phyloP scores from a whole-genome alignment of 2,113 vertebrate species.

The Semnornis frantzii region DNA sequence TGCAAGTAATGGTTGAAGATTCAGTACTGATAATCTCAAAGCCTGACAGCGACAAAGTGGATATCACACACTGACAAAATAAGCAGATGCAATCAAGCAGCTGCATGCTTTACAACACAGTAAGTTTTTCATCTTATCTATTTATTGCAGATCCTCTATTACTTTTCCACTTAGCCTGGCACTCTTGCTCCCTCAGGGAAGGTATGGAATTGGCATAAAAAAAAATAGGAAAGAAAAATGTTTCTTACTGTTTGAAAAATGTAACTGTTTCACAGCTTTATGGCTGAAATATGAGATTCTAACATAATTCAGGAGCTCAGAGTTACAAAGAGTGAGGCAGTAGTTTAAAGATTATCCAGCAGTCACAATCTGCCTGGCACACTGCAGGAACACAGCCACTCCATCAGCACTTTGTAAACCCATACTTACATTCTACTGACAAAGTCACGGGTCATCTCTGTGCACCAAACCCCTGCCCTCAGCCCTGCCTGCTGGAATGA shows the following conservation, averaged over 20 bases:
- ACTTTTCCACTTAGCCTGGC: constrained; percentile 21
- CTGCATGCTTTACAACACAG: neutral
- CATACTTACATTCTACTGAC: neutral
- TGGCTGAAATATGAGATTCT: constrained; percentile 1
- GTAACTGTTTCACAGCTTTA: neutral
- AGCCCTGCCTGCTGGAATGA: neutral
- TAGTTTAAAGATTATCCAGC: constrained; percentile 1
- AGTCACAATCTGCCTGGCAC: neutral
- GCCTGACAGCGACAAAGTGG: constrained; percentile 5
- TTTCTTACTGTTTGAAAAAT: constrained; percentile 26
- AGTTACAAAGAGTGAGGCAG: neutral
- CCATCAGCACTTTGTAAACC: neutral
- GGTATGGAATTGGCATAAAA: neutral
- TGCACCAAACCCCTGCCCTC: neutral
- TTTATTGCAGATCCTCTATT: constrained; percentile 21
- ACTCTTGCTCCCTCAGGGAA: neutral
- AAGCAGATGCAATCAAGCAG: constrained; percentile 41
- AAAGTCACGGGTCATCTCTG: neutral
- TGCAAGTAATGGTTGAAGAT: neutral
- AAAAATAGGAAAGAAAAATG: neutral
- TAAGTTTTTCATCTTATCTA: constrained; percentile 31
- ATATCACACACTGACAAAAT: constrained; percentile 7
- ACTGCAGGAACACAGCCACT: neutral
- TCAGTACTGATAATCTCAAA: constrained; percentile 4
- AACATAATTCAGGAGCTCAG: neutral